A percentile compares a stretch with the other conserved stretches of the same genome.
phyloP scores from a whole-genome alignment of 2,797 vertebrate genomes.

The Gymnopithys bicolor region DNA sequence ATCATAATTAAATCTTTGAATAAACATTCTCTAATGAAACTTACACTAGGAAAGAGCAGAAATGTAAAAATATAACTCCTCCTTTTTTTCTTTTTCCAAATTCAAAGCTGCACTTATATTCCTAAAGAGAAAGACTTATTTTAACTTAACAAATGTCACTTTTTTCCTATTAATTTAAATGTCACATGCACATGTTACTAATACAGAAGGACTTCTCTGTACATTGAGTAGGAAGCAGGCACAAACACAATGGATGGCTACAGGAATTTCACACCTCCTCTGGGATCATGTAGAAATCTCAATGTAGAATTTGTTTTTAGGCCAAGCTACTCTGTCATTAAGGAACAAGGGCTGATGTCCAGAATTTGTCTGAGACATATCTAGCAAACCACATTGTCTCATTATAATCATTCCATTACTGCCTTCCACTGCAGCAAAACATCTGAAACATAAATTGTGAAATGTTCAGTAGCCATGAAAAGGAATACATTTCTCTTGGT shows the following conservation, averaged over 20 bases:
- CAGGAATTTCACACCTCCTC: slow-evolving; percentile 60
- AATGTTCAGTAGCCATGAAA: slow-evolving; percentile 34
- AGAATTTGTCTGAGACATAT: slow-evolving; percentile 43
- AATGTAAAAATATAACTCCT: not conserved
- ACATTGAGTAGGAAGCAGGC: slow-evolving; percentile 4
- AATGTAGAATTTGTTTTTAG: slow-evolving; percentile 43
- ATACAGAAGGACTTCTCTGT: not conserved
- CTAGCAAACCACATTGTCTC: slow-evolving; percentile 29
- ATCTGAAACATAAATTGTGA: slow-evolving; percentile 47
- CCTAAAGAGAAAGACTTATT: not conserved
- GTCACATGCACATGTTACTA: slow-evolving; percentile 22
- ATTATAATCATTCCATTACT: slow-evolving; percentile 54
- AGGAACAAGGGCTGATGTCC: slow-evolving; percentile 56
- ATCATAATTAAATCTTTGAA: not conserved
- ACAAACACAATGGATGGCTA: slow-evolving; percentile 36
- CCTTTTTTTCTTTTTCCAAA: not conserved
- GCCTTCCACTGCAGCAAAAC: slow-evolving; percentile 55
- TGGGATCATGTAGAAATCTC: slow-evolving; percentile 44
- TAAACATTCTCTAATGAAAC: not conserved
- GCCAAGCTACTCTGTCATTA: slow-evolving; percentile 46
- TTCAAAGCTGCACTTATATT: not conserved
- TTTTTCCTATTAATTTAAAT: slow-evolving; percentile 31
- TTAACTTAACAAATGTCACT: slow-evolving; percentile 10
- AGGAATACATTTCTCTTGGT: not conserved
- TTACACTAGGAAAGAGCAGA: not conserved